Conservation (phyloP, 2,113 vertebrate genomes). For the Oreocharis arfaki region DNA sequence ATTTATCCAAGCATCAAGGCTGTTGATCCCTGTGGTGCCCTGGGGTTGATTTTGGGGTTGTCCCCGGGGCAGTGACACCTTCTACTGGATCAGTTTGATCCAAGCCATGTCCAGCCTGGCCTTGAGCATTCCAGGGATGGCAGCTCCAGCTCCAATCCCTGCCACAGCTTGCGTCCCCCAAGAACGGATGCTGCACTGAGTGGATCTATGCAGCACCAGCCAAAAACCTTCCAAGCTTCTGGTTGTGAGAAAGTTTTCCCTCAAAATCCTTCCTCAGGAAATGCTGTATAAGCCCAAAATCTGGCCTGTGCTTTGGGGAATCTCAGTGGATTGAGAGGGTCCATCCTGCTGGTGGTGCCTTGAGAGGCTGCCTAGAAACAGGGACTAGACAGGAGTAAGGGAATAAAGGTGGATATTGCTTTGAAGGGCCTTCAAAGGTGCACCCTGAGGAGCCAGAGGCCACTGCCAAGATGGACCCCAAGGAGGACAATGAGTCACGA, state of each 20-base stretch:
- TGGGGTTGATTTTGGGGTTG: accelerated
- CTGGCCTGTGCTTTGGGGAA: neutral
- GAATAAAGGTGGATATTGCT: no score
- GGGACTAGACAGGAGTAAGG: no score
- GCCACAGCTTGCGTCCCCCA: neutral
- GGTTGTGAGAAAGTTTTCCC: neutral
- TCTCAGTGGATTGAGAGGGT: neutral
- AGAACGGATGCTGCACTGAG: no score
- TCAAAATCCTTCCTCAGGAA: neutral
- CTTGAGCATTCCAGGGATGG: neutral
- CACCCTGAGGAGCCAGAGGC: no score
- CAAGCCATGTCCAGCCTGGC: neutral
- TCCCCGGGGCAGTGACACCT: accelerated
- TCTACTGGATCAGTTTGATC: neutral
- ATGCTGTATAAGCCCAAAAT: neutral
- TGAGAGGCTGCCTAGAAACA: no score
- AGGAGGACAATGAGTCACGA: no score
- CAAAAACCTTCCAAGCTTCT: neutral
- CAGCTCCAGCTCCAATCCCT: neutral
- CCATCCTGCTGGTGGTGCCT: neutral
- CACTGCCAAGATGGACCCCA: no score
- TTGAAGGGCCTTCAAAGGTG: no score
- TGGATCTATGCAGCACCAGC: accelerated
- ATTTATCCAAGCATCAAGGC: neutral
- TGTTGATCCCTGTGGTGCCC: neutral